A percentile compares a stretch with the other conserved stretches of the same genome.
phyloP scores from a whole-genome alignment of 2,113 vertebrate genomes.

The Verasper variegatus region DNA sequence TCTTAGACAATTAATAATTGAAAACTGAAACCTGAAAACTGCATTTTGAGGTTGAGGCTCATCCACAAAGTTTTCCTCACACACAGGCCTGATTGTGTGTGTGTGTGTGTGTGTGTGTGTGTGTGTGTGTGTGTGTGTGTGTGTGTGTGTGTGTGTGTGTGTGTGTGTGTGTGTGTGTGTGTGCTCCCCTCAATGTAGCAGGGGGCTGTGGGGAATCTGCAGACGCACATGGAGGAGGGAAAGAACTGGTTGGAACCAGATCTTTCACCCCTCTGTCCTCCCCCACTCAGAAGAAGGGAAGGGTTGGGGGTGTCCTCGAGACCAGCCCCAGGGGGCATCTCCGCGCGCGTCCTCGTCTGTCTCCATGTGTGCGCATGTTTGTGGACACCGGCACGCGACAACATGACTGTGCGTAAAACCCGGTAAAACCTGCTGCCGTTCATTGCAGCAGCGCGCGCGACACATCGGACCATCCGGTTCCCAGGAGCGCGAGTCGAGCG shows the following conservation, averaged over 20 bases:
- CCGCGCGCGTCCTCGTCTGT: background rate
- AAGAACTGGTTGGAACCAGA: constrained; percentile 63
- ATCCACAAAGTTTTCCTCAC: too few species aligned
- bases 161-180: too few species aligned
- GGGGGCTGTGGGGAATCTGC: background rate
- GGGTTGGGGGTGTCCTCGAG: too few species aligned
- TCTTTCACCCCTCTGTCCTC: constrained; percentile 23
- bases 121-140: too few species aligned
- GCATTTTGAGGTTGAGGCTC: too few species aligned
- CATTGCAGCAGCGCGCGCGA: background rate
- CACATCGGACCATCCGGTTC: background rate
- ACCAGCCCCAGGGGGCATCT: too few species aligned
- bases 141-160: too few species aligned
- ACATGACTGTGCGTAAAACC: background rate
- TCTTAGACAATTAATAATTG: too few species aligned
- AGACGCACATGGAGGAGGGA: background rate
- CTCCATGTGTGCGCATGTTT: background rate
- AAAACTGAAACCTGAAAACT: too few species aligned
- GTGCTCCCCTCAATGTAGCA: background rate
- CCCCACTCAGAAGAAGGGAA: background rate
- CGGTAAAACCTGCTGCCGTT: background rate
- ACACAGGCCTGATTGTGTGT: too few species aligned
- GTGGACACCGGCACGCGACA: background rate
- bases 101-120: too few species aligned
- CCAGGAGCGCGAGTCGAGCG: background rate